Percentiles rank a stretch among this genome's conserved stretches.
Conservation (phyloP, 2,113 vertebrate genomes). For the Loxodonta africana region DNA sequence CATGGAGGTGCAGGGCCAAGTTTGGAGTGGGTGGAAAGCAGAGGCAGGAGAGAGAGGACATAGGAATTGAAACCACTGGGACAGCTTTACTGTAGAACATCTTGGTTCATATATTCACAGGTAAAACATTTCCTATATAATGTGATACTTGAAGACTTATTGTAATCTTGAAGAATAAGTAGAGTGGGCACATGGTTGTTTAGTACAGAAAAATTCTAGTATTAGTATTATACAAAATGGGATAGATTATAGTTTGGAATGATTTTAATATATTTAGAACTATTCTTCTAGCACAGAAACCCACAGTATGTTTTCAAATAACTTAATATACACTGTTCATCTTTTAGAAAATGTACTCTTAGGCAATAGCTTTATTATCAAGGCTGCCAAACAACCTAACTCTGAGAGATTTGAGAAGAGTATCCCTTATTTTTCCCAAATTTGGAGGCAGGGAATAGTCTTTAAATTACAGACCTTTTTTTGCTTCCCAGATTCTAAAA, state of each 20-base stretch:
- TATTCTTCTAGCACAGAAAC: neutral
- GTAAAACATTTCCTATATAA: neutral
- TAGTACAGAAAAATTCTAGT: neutral
- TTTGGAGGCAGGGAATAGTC: neutral
- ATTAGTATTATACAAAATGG: neutral
- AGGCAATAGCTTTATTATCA: neutral
- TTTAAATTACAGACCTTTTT: neutral
- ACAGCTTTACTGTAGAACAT: neutral
- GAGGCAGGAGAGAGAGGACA: neutral
- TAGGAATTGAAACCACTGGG: neutral
- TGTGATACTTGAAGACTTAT: neutral
- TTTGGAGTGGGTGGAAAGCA: neutral
- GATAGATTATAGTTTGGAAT: neutral
- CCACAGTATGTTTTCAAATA: neutral
- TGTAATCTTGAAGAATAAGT: neutral
- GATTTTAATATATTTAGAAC: neutral
- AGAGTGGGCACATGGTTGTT: neutral
- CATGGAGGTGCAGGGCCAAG: neutral
- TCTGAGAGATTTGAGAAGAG: neutral
- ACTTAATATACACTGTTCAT: neutral
- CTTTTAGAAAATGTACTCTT: neutral
- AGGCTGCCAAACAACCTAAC: neutral
- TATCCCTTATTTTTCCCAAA: neutral
- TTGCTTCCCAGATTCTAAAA: neutral
- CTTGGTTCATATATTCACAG: neutral